phyloP scores from a whole-genome alignment of 1,140 invertebrate species.

The Drosophila sp. region DNA sequence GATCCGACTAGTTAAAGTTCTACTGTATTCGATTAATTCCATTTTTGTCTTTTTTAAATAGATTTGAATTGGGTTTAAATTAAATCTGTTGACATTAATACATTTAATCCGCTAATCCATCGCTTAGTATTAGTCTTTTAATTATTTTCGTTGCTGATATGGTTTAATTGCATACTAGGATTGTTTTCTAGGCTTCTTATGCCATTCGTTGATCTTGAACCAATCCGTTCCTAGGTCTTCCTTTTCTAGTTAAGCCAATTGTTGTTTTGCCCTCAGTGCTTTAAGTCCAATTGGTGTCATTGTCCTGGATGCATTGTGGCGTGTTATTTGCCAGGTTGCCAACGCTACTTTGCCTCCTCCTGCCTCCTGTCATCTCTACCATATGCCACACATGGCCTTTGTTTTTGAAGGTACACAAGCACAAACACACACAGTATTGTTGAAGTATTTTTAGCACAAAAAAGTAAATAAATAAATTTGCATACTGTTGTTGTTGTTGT shows the following conservation, averaged over 20 bases:
- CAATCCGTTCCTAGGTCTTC: slow-evolving; percentile 23
- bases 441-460: slow-evolving; percentile 65
- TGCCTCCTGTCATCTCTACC: slow-evolving; percentile 8
- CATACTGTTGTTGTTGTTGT: slow-evolving; percentile 43
- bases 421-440: slow-evolving; percentile 20
- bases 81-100: no score
- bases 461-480: slow-evolving; percentile 70
- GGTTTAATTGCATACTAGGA: no score
- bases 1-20: no score
- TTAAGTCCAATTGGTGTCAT: slow-evolving; percentile 64
- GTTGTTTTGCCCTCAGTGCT: slow-evolving; percentile 33
- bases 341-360: slow-evolving; percentile 29
- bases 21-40: no score
- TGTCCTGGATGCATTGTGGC: slow-evolving; percentile 63
- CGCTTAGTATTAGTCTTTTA: no score
- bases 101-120: no score
- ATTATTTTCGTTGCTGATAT: not conserved
- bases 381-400: slow-evolving; percentile 43
- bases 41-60: no score
- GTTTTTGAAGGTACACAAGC: slow-evolving; percentile 42
- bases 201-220: not conserved
- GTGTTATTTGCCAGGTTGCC: slow-evolving; percentile 59
- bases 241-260: slow-evolving; percentile 32
- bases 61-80: no score
- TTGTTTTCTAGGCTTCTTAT: not conserved